Evolutionary conservation across 1,140 invertebrate genomes (phyloP).

Genomic region (Lerema accius): DNA sequence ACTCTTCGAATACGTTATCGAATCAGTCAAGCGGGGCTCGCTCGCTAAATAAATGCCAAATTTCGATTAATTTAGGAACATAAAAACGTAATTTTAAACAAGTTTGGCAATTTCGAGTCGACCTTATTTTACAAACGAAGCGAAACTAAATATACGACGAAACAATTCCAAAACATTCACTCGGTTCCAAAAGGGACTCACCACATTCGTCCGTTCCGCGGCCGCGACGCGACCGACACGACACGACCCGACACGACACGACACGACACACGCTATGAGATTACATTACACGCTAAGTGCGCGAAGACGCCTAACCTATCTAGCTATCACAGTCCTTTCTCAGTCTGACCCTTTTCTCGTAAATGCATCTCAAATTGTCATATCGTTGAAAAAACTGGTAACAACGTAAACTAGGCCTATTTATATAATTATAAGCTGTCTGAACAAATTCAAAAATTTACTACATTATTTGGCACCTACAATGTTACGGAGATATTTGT

Average conservation of each 20-base stretch:
- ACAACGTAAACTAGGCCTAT: conserved; percentile 76
- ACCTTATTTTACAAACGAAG: conserved; percentile 40
- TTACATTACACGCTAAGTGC: conserved; percentile 71
- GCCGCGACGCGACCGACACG: too few relatives aligned
- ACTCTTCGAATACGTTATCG: conserved; percentile 64
- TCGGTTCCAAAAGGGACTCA: conserved; percentile 60
- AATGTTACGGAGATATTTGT: conserved; percentile 53
- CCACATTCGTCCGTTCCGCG: too few relatives aligned
- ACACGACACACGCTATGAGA: conserved; percentile 62
- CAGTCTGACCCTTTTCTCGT: conserved; percentile 79
- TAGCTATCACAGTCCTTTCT: conserved; percentile 82
- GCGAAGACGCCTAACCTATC: conserved; percentile 77
- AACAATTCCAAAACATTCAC: conserved; percentile 59
- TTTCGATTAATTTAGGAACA: conserved; percentile 68
- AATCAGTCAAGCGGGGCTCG: conserved; percentile 60
- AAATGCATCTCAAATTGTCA: conserved; percentile 78
- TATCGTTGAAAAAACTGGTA: conserved; percentile 78
- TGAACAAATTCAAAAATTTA: conserved; percentile 62
- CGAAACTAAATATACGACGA: conserved; percentile 47
- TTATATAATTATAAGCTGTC: conserved; percentile 60
- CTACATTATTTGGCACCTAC: conserved; percentile 80
- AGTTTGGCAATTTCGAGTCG: conserved; percentile 56
- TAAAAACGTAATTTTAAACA: conserved; percentile 51
- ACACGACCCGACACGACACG: conserved; percentile 55
- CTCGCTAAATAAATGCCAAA: conserved; percentile 51